Percentiles rank a stretch among this genome's conserved stretches.
Conservation (phyloP, 1,140 invertebrate species). For the Spodoptera frugiperda region DNA sequence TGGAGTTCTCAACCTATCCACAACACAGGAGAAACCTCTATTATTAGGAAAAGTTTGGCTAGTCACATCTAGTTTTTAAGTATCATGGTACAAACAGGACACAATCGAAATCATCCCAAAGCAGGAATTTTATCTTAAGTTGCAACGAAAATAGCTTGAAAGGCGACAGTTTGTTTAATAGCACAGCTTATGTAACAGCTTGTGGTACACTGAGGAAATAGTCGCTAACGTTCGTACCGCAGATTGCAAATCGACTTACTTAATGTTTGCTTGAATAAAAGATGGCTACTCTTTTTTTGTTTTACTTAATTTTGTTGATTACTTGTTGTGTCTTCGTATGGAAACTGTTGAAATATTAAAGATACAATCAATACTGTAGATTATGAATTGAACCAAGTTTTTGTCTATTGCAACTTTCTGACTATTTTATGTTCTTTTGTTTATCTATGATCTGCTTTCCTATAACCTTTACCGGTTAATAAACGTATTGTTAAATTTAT, state of each 20-base stretch:
- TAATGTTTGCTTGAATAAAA: constrained; percentile 41
- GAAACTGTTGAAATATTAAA: no score
- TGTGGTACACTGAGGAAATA: constrained; percentile 9
- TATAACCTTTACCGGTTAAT: no score
- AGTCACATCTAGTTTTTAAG: not conserved
- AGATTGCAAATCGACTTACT: constrained; percentile 44
- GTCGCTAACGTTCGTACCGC: constrained; percentile 35
- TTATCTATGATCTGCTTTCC: no score
- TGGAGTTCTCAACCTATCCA: no score
- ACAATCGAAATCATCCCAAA: constrained; percentile 32
- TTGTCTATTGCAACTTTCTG: no score
- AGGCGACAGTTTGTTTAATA: constrained; percentile 46
- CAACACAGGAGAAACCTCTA: no score
- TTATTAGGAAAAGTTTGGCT: no score
- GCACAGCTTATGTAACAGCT: constrained; percentile 41
- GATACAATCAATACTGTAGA: no score
- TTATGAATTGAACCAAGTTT: no score
- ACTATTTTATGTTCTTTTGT: no score
- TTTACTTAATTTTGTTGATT: not conserved
- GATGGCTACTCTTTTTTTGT: constrained; percentile 3
- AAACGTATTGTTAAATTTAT: no score
- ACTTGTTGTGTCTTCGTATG: no score
- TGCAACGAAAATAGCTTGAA: constrained; percentile 45
- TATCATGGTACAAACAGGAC: constrained; percentile 15
- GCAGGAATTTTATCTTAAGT: constrained; percentile 43